Percentiles rank a stretch among this genome's conserved stretches.
Evolutionary conservation across 2,113 vertebrate genomes (phyloP).

Genomic region (Capreolus pygargus): DNA sequence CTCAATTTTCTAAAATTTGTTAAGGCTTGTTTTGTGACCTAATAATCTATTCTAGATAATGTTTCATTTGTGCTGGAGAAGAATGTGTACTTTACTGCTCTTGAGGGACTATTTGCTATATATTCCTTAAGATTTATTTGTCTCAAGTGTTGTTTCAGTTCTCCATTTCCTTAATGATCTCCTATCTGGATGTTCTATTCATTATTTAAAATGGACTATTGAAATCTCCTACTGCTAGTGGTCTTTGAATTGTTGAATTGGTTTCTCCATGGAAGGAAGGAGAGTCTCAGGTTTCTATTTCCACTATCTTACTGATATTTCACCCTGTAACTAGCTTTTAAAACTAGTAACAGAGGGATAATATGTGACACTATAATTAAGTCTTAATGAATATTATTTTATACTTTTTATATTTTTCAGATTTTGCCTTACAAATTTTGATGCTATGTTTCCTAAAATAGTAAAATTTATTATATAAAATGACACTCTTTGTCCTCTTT

Average conservation of each 20-base stretch:
- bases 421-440: background rate
- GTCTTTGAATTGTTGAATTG: background rate
- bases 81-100: background rate
- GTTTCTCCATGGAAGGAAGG: background rate
- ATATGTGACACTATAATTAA: background rate
- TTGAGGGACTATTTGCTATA: background rate
- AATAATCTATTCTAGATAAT: background rate
- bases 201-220: background rate
- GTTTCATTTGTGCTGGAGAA: background rate
- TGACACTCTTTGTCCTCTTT: background rate
- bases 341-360: background rate
- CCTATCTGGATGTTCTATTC: background rate
- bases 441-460: background rate
- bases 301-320: background rate
- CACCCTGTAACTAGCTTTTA: background rate
- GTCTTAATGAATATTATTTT: background rate
- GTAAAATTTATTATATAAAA: constrained; percentile 18
- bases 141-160: background rate
- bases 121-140: background rate
- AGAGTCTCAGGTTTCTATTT: background rate
- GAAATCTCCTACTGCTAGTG: background rate
- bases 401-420: background rate
- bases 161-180: background rate
- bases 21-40: background rate
- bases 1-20: background rate